Evolutionary conservation across 2,888 invertebrate species (phyloP), one percentile per base, ranked within the genome.

Genomic region (Parelbella ahira): DNA sequence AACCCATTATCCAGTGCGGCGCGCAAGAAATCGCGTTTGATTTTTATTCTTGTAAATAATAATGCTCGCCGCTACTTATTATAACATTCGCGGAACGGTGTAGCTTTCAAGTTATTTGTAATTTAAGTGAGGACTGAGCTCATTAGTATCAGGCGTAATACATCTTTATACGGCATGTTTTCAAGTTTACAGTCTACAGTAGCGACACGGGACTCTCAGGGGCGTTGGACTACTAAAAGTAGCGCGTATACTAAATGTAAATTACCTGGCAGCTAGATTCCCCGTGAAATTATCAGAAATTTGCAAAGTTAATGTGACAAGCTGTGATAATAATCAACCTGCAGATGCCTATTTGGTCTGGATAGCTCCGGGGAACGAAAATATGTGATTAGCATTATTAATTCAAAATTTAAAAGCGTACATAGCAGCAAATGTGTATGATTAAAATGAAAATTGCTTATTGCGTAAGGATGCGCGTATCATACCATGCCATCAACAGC

Each of bases 1-100:
- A 61, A 58, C 56, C 55, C 60, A 63, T 65, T 60, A 64, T 51
- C 52, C 48, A 37, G 30, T 30, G 2, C 28, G 27, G 10, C 33
- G 15, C 28, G 21, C 11, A 32, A 15, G 15, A 30, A 34, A 32
- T 43, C 11, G 24, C 24, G 13, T 42, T 45, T 37, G 37, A 36
- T 41, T 48, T 50, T 51, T 47, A 29, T 47, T 47, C 37, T 47
- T 47, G 34, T 43, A 45, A 43, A 43, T 45, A 44, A 33, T 41
- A 44, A 39, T 43, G 23, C 48, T 36, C 36, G 44, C 42, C 36
- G 45, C 46, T 46, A 44, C 41, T 30, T 36, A 34, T 4, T 15
- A 15, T 9, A 33, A 25, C 41, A 29, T 27, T 18, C 19, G 19
- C 5, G 7, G 15, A 6, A 29, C 11, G 19, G 28, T 34, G 7